A percentile compares a stretch with the other conserved stretches of the same genome.
phyloP scores from a whole-genome alignment of 2,113 vertebrate species.

The Amia ocellicauda region DNA sequence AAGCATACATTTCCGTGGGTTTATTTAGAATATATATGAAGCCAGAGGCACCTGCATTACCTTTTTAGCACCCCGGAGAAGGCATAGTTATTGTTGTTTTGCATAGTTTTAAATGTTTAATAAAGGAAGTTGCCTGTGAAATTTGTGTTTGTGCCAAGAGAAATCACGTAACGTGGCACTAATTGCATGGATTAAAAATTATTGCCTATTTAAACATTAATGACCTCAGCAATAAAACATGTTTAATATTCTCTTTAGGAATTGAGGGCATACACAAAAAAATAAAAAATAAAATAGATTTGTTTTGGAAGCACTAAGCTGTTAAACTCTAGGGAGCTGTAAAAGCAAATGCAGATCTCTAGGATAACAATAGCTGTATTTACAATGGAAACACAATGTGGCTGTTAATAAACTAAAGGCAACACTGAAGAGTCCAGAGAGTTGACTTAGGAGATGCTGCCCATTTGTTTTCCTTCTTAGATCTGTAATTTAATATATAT shows the following conservation, averaged over 20 bases:
- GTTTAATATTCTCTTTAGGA: slow-evolving; percentile 14
- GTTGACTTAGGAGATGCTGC: no score
- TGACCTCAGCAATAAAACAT: slow-evolving; percentile 36
- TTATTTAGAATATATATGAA: no score
- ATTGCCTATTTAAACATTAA: slow-evolving; percentile 45
- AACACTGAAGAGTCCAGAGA: no score
- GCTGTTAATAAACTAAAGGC: slow-evolving; percentile 7
- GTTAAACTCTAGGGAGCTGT: slow-evolving; percentile 6
- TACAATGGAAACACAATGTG: slow-evolving; percentile 3
- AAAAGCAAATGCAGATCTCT: slow-evolving; percentile 21
- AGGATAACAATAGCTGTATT: slow-evolving; percentile 17
- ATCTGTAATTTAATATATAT: no score
- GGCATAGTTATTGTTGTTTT: no score
- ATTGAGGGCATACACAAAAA: background rate
- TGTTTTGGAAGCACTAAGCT: background rate
- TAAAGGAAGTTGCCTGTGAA: background rate
- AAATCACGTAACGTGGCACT: slow-evolving; percentile 25
- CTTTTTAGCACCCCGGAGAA: no score
- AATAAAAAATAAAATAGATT: background rate
- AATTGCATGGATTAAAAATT: slow-evolving; percentile 34
- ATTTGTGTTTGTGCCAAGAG: slow-evolving; percentile 10
- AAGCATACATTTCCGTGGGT: no score
- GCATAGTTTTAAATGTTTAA: no score
- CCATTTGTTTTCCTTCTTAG: no score
- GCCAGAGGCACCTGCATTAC: no score